Percentiles rank a stretch among this genome's conserved stretches.
phyloP scores from a whole-genome alignment of 1,140 invertebrate genomes.

The Drepana arcuata region DNA sequence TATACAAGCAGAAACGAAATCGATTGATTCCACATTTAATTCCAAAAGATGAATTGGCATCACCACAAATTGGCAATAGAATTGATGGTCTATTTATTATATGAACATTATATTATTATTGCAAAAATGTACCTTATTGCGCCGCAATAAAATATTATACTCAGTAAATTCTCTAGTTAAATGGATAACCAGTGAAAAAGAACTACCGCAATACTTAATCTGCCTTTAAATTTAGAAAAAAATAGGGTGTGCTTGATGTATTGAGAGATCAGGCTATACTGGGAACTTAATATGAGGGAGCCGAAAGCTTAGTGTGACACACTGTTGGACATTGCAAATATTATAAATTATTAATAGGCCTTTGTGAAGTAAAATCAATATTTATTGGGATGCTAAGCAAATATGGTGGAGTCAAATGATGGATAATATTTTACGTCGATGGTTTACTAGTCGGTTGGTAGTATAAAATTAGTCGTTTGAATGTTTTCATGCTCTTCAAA shows the following conservation, averaged over 20 bases:
- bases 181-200: slow-evolving; percentile 2
- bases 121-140: slow-evolving; percentile 3
- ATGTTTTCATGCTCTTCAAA: too few relatives aligned
- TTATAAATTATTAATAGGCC: slow-evolving; percentile 21
- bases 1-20: too few relatives aligned
- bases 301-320: slow-evolving; percentile 10
- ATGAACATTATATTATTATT: slow-evolving; percentile 7
- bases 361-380: too few relatives aligned
- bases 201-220: background rate
- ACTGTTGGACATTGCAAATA: slow-evolving; percentile 17
- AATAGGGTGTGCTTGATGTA: background rate
- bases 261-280: slow-evolving; percentile 4
- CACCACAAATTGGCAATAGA: slow-evolving; percentile 37
- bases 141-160: background rate
- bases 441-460: too few relatives aligned
- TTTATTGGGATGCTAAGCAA: too few relatives aligned
- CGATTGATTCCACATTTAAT: too few relatives aligned
- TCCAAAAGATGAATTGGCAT: slow-evolving; percentile 35
- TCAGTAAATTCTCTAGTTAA: background rate
- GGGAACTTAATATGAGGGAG: slow-evolving; percentile 5
- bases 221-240: background rate
- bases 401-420: too few relatives aligned
- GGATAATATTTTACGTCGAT: too few relatives aligned
- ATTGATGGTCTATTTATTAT: slow-evolving; percentile 23
- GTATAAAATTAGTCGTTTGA: too few relatives aligned